Evolutionary conservation across 2,888 invertebrate genomes (phyloP), one percentile per base, ranked within the genome.

Genomic region (Ormyrus thymus): DNA sequence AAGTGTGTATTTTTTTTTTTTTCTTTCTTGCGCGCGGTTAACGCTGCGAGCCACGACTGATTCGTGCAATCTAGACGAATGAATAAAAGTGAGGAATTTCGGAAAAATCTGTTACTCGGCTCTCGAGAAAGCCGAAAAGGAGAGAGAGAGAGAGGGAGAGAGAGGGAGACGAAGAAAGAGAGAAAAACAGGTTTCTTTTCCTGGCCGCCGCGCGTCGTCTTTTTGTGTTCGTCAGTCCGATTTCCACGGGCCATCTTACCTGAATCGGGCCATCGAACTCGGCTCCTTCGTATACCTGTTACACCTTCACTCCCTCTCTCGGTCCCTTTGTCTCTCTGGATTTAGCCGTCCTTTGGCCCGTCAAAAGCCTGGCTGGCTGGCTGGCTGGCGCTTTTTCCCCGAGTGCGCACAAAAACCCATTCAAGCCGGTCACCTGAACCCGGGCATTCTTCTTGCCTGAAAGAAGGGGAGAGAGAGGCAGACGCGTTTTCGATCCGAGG

Each of bases 391-490:
- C 81, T 79, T 81, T 62, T 76, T 81, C 78, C 81, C 66, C 74
- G 78, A 66, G 58, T 51, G 72, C 72, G 58, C 75, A 81, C 77
- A 79, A 81, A 78, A 79, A 77, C 72, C 81, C 78, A 77, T 79
- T 79, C 75, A 81, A 79, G 79, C 79, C 81, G 78, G 79, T 81
- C 79, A 79, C 79, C 81, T 77, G 81, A 81, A 78, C 77, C 80
- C 68, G 64, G 64, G 58, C 64, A 15, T 70, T 80, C 77, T 71
- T 76, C 73, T 64, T 58, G 58, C 50, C 29, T n/a, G 51, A 72
- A 50, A 46, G 58, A 74, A 64, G 51, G 50, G 73, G 48, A 50
- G 58, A 15, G 55, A 69, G 68, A 62, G 46, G 43, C 29, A 7
- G 56, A 9, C 73, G 58, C 50, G 58, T 55, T 70, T 51, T 59